Conservation (phyloP, 2,113 vertebrate genomes). For the Centropus unirufus region DNA sequence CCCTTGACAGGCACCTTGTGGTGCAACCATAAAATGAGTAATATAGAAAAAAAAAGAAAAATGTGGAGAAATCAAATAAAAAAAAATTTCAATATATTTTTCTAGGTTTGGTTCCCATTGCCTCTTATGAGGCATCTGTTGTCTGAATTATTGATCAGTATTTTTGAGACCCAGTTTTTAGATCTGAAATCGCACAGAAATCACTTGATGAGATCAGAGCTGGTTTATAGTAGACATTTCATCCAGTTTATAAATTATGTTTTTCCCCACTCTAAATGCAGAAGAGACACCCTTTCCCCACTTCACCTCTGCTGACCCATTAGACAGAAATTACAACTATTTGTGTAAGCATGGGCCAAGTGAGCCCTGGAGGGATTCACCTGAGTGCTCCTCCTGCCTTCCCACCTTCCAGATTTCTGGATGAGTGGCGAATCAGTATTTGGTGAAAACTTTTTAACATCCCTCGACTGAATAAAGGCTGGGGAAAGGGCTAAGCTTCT, state of each 20-base stretch:
- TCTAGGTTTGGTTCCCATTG: not conserved
- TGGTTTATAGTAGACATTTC: not conserved
- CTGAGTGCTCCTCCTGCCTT: not conserved
- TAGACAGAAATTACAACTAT: not conserved
- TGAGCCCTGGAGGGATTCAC: slow-evolving; percentile 1
- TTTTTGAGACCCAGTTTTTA: not conserved
- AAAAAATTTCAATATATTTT: not conserved
- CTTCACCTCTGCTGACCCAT: not conserved
- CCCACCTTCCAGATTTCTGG: not conserved
- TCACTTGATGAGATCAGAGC: not conserved
- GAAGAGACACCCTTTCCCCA: not conserved
- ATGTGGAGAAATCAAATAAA: not conserved
- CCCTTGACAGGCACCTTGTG: not conserved
- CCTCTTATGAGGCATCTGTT: not conserved
- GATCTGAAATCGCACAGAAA: not conserved
- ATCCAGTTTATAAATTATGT: not conserved
- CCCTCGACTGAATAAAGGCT: not conserved
- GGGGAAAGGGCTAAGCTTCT: not conserved
- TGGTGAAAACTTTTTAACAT: not conserved
- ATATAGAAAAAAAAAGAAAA: not conserved
- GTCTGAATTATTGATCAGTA: not conserved
- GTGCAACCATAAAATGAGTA: not conserved
- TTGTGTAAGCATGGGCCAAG: not conserved
- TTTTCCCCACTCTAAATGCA: not conserved
- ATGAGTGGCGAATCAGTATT: not conserved